Evolutionary conservation across 2,888 invertebrate species (phyloP).

Genomic region (Busseola fusca): DNA sequence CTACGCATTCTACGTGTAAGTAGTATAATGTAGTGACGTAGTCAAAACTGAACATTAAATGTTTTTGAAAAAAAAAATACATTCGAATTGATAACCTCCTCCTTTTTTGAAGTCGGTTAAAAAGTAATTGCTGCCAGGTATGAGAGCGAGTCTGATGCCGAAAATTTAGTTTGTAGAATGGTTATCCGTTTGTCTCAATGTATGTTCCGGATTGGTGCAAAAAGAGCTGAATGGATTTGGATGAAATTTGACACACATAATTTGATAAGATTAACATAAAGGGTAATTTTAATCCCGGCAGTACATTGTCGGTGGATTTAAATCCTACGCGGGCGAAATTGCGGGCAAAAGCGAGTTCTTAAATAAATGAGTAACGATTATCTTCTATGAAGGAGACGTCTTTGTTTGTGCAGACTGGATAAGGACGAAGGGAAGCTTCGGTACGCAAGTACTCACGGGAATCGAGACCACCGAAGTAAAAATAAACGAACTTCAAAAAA

Average conservation of each 20-base stretch:
- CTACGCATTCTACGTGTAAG: neutral
- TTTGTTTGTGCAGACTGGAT: slow-evolving; percentile 16
- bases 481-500: neutral
- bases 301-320: too few relatives aligned
- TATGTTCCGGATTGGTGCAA: neutral
- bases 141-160: neutral
- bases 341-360: neutral
- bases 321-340: neutral
- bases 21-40: neutral
- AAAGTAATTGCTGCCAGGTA: neutral
- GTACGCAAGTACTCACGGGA: slow-evolving; percentile 12
- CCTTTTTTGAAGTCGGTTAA: too few relatives aligned
- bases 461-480: neutral
- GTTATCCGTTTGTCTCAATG: neutral
- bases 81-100: too few relatives aligned
- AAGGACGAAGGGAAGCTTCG: slow-evolving; percentile 16
- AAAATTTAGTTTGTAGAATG: neutral
- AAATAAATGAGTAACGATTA: slow-evolving; percentile 31
- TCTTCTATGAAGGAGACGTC: slow-evolving; percentile 17
- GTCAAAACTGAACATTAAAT: neutral
- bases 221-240: neutral
- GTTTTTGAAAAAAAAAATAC: neutral
- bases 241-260: neutral
- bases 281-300: neutral
- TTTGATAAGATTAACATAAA: neutral